Percentiles rank a stretch among this genome's conserved stretches.
These are phyloP conservation scores for Falco berigora DNA, from an alignment of 2,797 vertebrate species.

Conservation along the genomic window DNA sequence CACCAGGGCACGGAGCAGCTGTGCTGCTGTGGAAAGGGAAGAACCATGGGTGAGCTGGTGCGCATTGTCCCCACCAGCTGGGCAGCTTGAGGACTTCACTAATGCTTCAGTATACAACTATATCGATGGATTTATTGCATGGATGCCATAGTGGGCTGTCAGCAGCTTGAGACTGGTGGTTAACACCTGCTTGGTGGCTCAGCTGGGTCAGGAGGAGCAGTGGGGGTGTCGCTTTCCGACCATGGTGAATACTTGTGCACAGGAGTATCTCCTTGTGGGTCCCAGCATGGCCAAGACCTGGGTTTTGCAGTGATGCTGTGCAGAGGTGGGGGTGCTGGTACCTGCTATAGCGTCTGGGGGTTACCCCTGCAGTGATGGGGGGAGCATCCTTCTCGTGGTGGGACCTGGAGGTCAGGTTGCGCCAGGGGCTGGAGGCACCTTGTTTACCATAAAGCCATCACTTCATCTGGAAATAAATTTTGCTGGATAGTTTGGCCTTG, in stretches of 20 bases:
- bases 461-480: neutral
- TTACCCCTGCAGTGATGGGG: neutral
- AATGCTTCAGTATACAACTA: neutral
- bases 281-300: neutral
- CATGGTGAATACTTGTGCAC: no score
- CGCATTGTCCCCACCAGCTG: neutral
- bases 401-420: neutral
- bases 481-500: accelerated
- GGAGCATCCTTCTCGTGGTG: neutral
- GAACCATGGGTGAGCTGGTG: neutral
- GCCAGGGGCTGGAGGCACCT: neutral
- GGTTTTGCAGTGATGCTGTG: neutral
- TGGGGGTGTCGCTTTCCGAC: neutral
- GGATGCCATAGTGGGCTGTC: neutral
- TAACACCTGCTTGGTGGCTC: neutral
- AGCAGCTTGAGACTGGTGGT: neutral
- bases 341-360: neutral
- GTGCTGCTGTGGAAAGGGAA: neutral
- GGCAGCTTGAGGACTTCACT: neutral
- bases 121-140: neutral
- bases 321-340: neutral
- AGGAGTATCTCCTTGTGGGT: neutral
- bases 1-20: neutral
- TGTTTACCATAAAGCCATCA: neutral
- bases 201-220: neutral